Percentiles rank a stretch among this genome's conserved stretches.
Conservation (phyloP, 2,888 invertebrate genomes). For the Heliconius erato region DNA sequence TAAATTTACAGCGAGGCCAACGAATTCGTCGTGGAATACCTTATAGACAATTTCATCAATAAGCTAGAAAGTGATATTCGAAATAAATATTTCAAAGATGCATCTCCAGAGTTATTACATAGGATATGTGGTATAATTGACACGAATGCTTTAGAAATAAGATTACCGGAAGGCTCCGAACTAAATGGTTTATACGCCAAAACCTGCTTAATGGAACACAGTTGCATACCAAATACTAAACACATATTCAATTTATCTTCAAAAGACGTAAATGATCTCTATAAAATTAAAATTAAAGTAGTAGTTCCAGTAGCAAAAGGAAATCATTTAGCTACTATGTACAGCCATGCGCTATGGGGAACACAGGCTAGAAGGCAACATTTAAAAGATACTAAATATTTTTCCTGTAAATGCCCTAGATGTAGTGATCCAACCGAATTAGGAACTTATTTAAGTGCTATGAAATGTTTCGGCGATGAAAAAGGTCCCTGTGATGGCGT, state of each 20-base stretch:
- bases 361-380: constrained; percentile 93
- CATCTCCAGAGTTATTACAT: constrained; percentile 87
- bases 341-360: constrained; percentile 95
- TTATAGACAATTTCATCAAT: constrained; percentile 87
- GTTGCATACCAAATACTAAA: constrained; percentile 92
- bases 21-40: constrained; percentile 87
- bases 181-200: constrained; percentile 90
- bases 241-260: constrained; percentile 87
- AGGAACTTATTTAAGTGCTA: constrained; percentile 90
- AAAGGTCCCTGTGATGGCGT: constrained; percentile 87
- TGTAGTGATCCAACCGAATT: constrained; percentile 93
- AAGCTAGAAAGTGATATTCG: constrained; percentile 80
- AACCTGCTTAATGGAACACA: constrained; percentile 93
- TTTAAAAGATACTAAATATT: constrained; percentile 91
- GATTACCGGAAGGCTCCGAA: constrained; percentile 88
- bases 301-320: constrained; percentile 89
- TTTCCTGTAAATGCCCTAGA: constrained; percentile 89
- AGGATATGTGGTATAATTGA: constrained; percentile 93
- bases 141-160: constrained; percentile 92
- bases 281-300: constrained; percentile 89
- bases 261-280: constrained; percentile 84
- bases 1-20: constrained; percentile 86
- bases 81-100: constrained; percentile 79
- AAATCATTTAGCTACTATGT: constrained; percentile 92
- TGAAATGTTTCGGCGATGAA: constrained; percentile 88